Evolutionary conservation across 92 coral and sea anemone genomes (phyloP).

Genomic region (Parazoanthus atlanticus): DNA sequence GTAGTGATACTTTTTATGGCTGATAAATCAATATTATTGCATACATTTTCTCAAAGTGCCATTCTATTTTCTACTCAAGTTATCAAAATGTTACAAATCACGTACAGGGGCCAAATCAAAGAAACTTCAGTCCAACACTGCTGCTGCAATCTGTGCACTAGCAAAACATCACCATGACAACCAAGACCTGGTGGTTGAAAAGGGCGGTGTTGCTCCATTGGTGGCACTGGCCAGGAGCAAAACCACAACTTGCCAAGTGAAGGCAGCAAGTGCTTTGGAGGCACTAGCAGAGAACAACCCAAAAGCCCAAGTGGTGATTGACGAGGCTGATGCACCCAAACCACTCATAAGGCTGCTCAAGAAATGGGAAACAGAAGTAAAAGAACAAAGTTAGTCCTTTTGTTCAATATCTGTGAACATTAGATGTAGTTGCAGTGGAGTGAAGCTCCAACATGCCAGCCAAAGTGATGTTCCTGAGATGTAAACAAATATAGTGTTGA

Average conservation of each 20-base stretch:
- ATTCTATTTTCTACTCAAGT: no score
- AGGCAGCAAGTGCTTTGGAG: slow-evolving; percentile 97
- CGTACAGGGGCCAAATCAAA: slow-evolving; percentile 80
- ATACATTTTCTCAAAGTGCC: background rate
- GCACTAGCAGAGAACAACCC: slow-evolving; percentile 84
- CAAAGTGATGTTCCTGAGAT: no score
- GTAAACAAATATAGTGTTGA: no score
- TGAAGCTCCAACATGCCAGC: no score
- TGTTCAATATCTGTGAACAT: background rate
- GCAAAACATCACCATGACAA: slow-evolving; percentile 79
- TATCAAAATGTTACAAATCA: background rate
- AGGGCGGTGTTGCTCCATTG: slow-evolving; percentile 88
- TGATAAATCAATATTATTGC: background rate
- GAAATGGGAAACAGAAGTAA: slow-evolving; percentile 97
- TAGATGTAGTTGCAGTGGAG: no score
- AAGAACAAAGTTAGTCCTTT: slow-evolving; percentile 82
- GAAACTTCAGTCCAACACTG: slow-evolving; percentile 96
- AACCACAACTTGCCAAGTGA: slow-evolving; percentile 93
- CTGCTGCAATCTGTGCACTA: slow-evolving; percentile 90
- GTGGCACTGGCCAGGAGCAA: slow-evolving; percentile 80
- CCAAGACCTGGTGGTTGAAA: slow-evolving; percentile 83
- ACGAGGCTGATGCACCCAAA: slow-evolving; percentile 89
- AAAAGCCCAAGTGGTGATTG: slow-evolving; percentile 88
- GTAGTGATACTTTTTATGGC: no score
- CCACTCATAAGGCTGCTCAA: slow-evolving; percentile 91